Evolutionary conservation across 2,113 vertebrate species (phyloP).

Genomic region (Miniopterus natalensis): DNA sequence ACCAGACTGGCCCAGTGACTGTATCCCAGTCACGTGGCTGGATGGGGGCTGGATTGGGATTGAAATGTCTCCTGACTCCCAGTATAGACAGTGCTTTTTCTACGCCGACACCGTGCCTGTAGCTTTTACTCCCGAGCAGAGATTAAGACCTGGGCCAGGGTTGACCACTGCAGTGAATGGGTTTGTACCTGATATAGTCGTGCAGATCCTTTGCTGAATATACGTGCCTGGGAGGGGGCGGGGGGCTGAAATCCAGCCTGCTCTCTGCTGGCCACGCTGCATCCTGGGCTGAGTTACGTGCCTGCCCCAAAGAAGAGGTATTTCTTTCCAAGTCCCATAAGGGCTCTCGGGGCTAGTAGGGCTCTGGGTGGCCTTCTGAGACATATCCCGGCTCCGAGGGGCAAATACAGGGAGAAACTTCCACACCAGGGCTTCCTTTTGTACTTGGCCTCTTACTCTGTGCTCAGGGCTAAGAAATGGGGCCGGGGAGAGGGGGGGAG

Average conservation of each 20-base stretch:
- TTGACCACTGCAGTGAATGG: not conserved
- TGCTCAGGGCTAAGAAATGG: not conserved
- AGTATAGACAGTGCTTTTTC: not conserved
- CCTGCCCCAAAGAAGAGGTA: not conserved
- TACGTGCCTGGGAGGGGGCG: too few relatives aligned
- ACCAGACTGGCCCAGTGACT: not conserved
- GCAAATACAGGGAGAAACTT: not conserved
- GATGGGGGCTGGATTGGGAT: not conserved
- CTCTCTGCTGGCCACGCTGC: not conserved
- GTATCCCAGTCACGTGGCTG: not conserved
- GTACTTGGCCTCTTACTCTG: not conserved
- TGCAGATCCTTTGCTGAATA: not conserved
- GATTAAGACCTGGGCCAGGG: not conserved
- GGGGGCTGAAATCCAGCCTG: not conserved
- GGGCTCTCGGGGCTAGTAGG: not conserved
- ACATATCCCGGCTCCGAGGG: not conserved
- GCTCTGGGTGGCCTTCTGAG: not conserved
- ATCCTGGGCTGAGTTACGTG: not conserved
- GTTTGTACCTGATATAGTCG: not conserved
- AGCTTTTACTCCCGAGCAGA: not conserved
- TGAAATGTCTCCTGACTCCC: not conserved
- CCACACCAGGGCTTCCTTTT: not conserved
- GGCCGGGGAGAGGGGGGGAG: too few relatives aligned
- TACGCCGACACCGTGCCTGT: not conserved
- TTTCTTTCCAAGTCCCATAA: not conserved